These are phyloP conservation scores for Vipera ursinii DNA, from an alignment of 2,797 vertebrate species.

Conservation along the genomic window DNA sequence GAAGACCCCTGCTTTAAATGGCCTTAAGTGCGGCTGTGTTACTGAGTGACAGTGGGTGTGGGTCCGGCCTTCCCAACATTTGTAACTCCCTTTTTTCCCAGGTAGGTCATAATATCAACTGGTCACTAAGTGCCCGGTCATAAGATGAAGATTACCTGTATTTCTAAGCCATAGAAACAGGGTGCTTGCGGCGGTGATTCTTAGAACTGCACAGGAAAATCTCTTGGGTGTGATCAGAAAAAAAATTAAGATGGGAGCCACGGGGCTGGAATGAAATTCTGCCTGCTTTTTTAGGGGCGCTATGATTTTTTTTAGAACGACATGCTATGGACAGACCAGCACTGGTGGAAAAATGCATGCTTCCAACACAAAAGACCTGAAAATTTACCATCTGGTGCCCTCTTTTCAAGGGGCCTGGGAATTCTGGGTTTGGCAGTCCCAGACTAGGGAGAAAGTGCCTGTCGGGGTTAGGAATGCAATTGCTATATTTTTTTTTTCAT, in stretches of 20 bases:
- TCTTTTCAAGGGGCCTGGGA: background rate
- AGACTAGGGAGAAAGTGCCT: background rate
- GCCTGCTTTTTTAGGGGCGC: background rate
- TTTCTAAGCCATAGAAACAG: background rate
- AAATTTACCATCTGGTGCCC: background rate
- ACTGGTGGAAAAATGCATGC: background rate
- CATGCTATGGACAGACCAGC: background rate
- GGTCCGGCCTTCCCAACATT: accelerated
- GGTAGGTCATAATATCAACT: background rate
- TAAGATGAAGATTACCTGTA: background rate
- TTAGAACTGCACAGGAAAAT: background rate
- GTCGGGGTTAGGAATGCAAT: background rate
- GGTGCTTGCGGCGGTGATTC: background rate
- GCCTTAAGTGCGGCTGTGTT: no score
- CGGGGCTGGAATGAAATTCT: background rate
- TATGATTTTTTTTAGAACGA: background rate
- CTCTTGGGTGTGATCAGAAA: background rate
- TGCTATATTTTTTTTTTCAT: background rate
- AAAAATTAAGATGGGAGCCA: background rate
- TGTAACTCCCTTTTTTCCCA: background rate
- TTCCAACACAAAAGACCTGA: background rate
- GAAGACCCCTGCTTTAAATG: no score
- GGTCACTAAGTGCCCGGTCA: background rate
- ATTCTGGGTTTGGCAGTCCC: background rate
- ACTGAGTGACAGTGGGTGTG: background rate